Percentiles rank a stretch among this genome's conserved stretches.
Evolutionary conservation across 2,888 invertebrate species (phyloP).

Genomic region (Taphrorychus bicolor): DNA sequence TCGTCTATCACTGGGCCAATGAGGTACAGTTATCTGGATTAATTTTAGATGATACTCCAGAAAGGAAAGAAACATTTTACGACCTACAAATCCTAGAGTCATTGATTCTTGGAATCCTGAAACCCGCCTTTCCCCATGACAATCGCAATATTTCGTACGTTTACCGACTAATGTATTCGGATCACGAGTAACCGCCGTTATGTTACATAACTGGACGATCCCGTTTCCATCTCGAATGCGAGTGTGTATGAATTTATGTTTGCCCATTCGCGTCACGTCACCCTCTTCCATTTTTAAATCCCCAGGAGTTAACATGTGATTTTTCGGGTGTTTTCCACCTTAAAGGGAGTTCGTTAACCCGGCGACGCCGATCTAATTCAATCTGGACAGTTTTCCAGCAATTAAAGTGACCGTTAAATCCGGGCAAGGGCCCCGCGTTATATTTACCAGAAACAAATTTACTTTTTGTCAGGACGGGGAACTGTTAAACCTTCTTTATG

Average conservation of each 20-base stretch:
- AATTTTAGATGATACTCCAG: too few species aligned
- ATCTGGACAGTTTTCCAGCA: slow-evolving; percentile 22
- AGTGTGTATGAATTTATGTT: slow-evolving; percentile 21
- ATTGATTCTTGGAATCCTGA: slow-evolving; percentile 13
- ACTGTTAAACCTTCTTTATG: slow-evolving; percentile 36
- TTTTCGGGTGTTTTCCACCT: slow-evolving; percentile 3
- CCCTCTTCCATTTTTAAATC: slow-evolving; percentile 25
- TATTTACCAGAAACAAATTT: slow-evolving; percentile 36
- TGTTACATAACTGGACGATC: slow-evolving; percentile 28
- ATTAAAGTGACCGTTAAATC: slow-evolving; percentile 26
- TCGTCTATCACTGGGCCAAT: too few species aligned
- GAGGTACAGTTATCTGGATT: too few species aligned
- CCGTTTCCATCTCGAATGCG: slow-evolving; percentile 32
- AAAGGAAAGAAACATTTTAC: background rate
- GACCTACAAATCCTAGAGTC: background rate
- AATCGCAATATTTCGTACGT: slow-evolving; percentile 25
- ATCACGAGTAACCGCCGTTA: slow-evolving; percentile 30
- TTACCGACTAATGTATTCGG: slow-evolving; percentile 20
- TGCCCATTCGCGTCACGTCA: slow-evolving; percentile 16
- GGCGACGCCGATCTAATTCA: slow-evolving; percentile 10
- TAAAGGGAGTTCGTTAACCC: background rate
- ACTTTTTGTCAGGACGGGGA: slow-evolving; percentile 29
- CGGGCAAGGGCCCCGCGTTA: slow-evolving; percentile 11
- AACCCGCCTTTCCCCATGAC: slow-evolving; percentile 12
- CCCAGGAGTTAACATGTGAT: slow-evolving; percentile 29